Percentiles rank a stretch among this genome's conserved stretches.
These are phyloP conservation scores for Hyles lineata DNA, from an alignment of 2,888 invertebrate species.

Conservation along the genomic window DNA sequence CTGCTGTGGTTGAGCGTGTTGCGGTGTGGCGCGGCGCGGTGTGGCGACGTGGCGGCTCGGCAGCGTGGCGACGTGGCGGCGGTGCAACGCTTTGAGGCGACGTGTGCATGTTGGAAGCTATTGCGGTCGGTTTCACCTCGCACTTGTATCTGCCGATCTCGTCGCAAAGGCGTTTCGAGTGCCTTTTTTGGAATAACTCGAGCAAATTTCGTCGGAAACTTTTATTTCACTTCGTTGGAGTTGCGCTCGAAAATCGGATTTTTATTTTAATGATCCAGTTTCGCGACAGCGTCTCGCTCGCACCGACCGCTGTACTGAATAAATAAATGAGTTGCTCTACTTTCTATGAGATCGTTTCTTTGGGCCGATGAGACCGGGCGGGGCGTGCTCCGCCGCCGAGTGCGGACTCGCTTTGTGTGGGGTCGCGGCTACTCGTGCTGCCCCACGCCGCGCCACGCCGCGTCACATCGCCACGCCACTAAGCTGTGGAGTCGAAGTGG, in stretches of 20 bases:
- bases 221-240: conserved; percentile 78
- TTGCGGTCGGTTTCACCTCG: conserved; percentile 80
- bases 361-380: conserved; percentile 68
- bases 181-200: conserved; percentile 84
- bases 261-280: conserved; percentile 84
- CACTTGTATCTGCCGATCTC: conserved; percentile 75
- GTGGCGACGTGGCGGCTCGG: conserved; percentile 35
- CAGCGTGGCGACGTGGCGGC: conserved; percentile 46
- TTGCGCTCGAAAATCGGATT: conserved; percentile 81
- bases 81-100: conserved; percentile 38
- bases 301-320: conserved; percentile 79
- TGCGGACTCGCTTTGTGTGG: conserved; percentile 48
- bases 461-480: background rate
- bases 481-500: no score
- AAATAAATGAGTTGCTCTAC: conserved; percentile 84
- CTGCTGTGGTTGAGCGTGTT: conserved; percentile 6
- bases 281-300: conserved; percentile 73
- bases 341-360: conserved; percentile 84
- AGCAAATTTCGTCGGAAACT: conserved; percentile 82
- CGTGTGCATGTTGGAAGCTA: conserved; percentile 60
- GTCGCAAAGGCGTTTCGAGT: conserved; percentile 74
- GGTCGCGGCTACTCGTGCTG: conserved; percentile 31
- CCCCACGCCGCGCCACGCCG: conserved; percentile 1
- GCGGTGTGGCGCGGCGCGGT: conserved; percentile 47
- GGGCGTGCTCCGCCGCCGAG: conserved; percentile 42